Evolutionary conservation across 2,113 vertebrate species (phyloP).

Genomic region (Bostrychus sinensis): DNA sequence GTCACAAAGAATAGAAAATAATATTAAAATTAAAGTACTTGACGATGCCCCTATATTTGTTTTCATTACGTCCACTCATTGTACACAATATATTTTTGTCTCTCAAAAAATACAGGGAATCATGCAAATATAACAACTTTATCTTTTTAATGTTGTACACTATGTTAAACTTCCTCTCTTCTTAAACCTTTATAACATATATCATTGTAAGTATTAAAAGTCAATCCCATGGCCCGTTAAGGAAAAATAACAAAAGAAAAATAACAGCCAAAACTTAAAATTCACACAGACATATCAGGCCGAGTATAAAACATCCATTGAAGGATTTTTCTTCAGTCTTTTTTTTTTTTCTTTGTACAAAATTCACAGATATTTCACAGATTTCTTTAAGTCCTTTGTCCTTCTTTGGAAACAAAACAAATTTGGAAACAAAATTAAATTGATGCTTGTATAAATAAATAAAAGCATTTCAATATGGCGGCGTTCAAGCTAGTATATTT

Average conservation of each 20-base stretch:
- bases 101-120: slow-evolving; percentile 82
- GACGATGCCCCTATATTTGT: slow-evolving; percentile 71
- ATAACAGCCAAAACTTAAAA: slow-evolving; percentile 55
- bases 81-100: slow-evolving; percentile 79
- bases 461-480: slow-evolving; percentile 27
- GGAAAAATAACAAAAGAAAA: slow-evolving; percentile 22
- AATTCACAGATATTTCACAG: slow-evolving; percentile 83
- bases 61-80: slow-evolving; percentile 77
- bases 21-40: slow-evolving; percentile 60
- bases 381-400: slow-evolving; percentile 64
- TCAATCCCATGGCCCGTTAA: slow-evolving; percentile 26
- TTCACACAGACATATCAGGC: slow-evolving; percentile 72
- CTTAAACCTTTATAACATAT: slow-evolving; percentile 73
- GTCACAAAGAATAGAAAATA: slow-evolving; percentile 52
- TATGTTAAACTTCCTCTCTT: slow-evolving; percentile 70
- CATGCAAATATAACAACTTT: slow-evolving; percentile 84
- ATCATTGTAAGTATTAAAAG: slow-evolving; percentile 63
- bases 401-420: slow-evolving; percentile 71
- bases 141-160: slow-evolving; percentile 71
- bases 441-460: slow-evolving; percentile 33
- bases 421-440: slow-evolving; percentile 23
- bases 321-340: slow-evolving; percentile 53
- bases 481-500: slow-evolving; percentile 35
- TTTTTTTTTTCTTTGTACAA: slow-evolving; percentile 75
- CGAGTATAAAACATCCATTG: slow-evolving; percentile 78